Base-by-base conservation (phyloP, 2,888 invertebrate species). In the Drosophila recens region DNA sequence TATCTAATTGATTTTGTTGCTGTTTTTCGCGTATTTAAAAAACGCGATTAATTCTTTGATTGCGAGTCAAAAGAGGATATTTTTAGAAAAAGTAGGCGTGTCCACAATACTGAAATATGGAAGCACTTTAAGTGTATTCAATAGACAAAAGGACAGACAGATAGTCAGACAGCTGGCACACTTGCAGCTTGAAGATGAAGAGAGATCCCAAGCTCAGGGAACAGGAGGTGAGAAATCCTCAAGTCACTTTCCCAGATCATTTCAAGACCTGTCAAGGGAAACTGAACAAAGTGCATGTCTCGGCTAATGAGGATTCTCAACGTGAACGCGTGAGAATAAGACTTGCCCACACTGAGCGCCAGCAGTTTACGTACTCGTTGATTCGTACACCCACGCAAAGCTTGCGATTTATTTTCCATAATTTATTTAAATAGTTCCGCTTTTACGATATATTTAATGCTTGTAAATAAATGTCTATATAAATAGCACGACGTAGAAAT, bases 361-460 rank as follows among this genome's bases (percentile, higher is more conserved):
- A 48, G 20, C 49, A 43, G 75, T 62, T 43, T 57, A 43, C 33
- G 68, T 48, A 33, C 67, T 49, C 64, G 34, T 52, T 58, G 45
- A 56, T 23, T 23, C 20, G 57, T 49, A 52, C 67, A 52, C 81
- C 82, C 85, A 87, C 87, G 66, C 80, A 51, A 27, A 8, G 48
- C 54, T 49, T 3, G 46, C 67, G 71, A 64, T 87, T 67, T 45
- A 71, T 64, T 64, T 81, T 79, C 78, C 74, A 88, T 90, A 90
- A 86, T 82, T 90, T 82, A 90, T 86, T 88, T 86, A 75, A 86
- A 86, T 82, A 86, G 90, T 86, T 86, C 86, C 90, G 85, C 80
- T 67, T 80, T 77, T 68, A 73, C 67, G 75, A 80, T 83, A 83
- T 79, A 83, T 83, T 83, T 80, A 88, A 83, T 72, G 54, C 52